Base-by-base conservation (phyloP, 2,888 invertebrate genomes). In the Torymus auratus region DNA sequence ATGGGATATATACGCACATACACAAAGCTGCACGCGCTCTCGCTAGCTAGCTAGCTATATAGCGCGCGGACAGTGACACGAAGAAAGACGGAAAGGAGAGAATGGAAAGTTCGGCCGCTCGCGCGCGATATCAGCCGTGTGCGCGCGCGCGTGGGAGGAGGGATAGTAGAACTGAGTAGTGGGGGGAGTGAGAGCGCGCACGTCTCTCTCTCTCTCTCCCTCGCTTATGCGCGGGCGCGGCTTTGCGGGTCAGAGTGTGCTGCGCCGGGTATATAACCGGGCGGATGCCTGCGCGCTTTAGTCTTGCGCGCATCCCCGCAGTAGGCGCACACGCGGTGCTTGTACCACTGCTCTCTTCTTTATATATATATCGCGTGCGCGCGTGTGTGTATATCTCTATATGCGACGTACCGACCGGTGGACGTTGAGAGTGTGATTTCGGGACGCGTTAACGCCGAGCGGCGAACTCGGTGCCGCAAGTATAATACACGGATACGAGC, bases 241-340 rank as follows among this genome's bases (percentile, higher is more conserved):
- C 88, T 88, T 88, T 88, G 89, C 89, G 88, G 89, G 89, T 89
- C 89, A 89, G 87, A 89, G 88, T 88, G 89, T 87, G 88, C 88
- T 88, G 89, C 87, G 88, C 88, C 85, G 88, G 88, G 88, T 90
- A 90, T 90, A 90, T 90, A 89, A 89, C 88, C 88, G 89, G 89
- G 89, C 88, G 89, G 89, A 87, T 88, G 88, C 89, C 88, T 85
- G 86, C 88, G 87, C 87, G 85, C 88, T 87, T 88, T 86, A 90
- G 89, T 90, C 86, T 88, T 86, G 89, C 89, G 89, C 86, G 87
- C 87, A 87, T 86, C 87, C 88, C 86, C 87, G 86, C 83, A 41
- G 41, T 41, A 41, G 41, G 41, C 41, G 41, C 41, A 41, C 41
- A 41, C 85, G 85, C 83, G 86, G 11, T 53, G 83, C 56, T 83